These are phyloP conservation scores for Amyelois transitella DNA, from an alignment of 1,140 invertebrate species.

Conservation along the genomic window DNA sequence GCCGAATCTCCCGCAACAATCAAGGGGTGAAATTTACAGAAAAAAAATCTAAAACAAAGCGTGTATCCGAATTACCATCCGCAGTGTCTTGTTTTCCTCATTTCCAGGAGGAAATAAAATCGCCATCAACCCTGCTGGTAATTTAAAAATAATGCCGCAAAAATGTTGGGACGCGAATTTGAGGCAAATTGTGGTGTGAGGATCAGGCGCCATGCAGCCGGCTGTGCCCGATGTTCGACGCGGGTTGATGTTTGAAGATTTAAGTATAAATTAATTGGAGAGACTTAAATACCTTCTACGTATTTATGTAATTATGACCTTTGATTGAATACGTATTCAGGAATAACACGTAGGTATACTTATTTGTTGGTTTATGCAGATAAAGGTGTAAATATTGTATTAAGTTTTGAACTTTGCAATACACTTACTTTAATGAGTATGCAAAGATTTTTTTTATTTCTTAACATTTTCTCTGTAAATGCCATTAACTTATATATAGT, in stretches of 20 bases:
- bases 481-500: too few species aligned
- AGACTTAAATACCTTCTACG: too few species aligned
- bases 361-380: too few species aligned
- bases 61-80: slow-evolving; percentile 39
- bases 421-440: too few species aligned
- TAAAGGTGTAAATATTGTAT: too few species aligned
- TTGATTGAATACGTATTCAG: too few species aligned
- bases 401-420: too few species aligned
- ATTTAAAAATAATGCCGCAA: slow-evolving; percentile 66
- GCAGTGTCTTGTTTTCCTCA: slow-evolving; percentile 45
- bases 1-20: slow-evolving; percentile 6
- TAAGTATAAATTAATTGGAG: neutral
- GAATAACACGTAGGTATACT: too few species aligned
- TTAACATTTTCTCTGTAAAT: too few species aligned
- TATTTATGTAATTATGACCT: too few species aligned
- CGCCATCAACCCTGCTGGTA: slow-evolving; percentile 58
- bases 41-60: slow-evolving; percentile 14
- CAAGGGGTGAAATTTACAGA: slow-evolving; percentile 11
- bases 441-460: too few species aligned
- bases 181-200: slow-evolving; percentile 45
- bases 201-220: slow-evolving; percentile 34
- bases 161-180: slow-evolving; percentile 53
- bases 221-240: neutral
- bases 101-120: slow-evolving; percentile 67
- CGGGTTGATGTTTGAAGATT: slow-evolving; percentile 5